phyloP scores from a whole-genome alignment of 2,888 invertebrate genomes.

The Lycia hirtaria region DNA sequence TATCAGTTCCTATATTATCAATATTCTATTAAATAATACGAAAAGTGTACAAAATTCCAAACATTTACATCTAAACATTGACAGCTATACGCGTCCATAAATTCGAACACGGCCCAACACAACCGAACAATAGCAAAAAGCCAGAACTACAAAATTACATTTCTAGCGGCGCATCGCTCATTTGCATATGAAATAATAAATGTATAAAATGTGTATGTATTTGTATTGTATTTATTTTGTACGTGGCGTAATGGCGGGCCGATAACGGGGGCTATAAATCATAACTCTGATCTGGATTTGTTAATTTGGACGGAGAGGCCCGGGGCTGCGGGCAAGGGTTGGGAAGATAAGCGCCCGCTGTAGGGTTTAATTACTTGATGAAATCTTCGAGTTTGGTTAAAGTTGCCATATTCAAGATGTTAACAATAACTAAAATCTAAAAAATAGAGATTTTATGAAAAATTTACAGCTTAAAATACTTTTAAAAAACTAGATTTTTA shows the following conservation, averaged over 20 bases:
- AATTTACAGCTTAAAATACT: too few relatives aligned
- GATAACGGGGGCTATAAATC: slow-evolving; percentile 74
- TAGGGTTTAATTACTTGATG: slow-evolving; percentile 25
- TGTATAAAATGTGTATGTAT: slow-evolving; percentile 30
- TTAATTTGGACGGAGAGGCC: slow-evolving; percentile 59
- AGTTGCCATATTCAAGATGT: slow-evolving; percentile 1
- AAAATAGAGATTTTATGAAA: too few relatives aligned
- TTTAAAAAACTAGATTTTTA: too few relatives aligned
- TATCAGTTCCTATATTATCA: neutral
- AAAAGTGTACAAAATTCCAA: slow-evolving; percentile 15
- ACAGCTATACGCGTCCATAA: slow-evolving; percentile 20
- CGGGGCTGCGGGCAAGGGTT: slow-evolving; percentile 53
- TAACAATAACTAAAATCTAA: neutral
- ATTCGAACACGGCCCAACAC: slow-evolving; percentile 31
- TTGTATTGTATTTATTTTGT: slow-evolving; percentile 35
- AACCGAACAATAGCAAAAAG: slow-evolving; percentile 36
- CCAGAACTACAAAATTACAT: slow-evolving; percentile 37
- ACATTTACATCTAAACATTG: slow-evolving; percentile 19
- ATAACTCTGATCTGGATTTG: slow-evolving; percentile 77
- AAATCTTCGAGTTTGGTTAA: slow-evolving; percentile 16
- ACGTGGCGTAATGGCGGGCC: slow-evolving; percentile 48
- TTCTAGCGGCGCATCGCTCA: slow-evolving; percentile 39
- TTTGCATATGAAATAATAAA: slow-evolving; percentile 41
- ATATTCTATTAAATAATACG: slow-evolving; percentile 3
- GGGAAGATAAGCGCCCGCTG: slow-evolving; percentile 25